These are phyloP conservation scores for Drosophila stalkeri DNA, from an alignment of 2,888 invertebrate genomes.

Conservation along the genomic window DNA sequence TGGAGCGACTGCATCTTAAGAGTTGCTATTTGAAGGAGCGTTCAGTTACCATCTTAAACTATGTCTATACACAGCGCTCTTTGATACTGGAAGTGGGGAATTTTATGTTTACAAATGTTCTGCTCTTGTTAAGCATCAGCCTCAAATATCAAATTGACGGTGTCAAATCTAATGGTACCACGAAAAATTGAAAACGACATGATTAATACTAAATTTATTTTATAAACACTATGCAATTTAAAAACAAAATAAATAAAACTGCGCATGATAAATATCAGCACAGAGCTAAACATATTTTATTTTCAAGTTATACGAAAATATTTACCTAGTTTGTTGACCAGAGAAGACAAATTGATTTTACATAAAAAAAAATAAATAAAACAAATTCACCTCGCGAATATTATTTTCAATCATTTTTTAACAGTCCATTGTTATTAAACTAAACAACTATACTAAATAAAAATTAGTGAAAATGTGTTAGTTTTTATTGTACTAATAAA, in stretches of 20 bases:
- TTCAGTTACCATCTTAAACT: constrained; percentile 11
- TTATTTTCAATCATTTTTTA: not conserved
- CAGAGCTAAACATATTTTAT: not conserved
- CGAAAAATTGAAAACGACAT: too few species aligned
- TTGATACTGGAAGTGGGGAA: constrained; percentile 8
- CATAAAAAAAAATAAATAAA: not conserved
- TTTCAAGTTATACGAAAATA: not conserved
- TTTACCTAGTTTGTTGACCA: not conserved
- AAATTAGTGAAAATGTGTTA: not conserved
- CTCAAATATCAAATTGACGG: constrained; percentile 3
- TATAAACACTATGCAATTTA: not conserved
- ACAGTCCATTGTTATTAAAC: not conserved
- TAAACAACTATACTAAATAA: not conserved
- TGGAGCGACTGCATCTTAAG: constrained; percentile 23
- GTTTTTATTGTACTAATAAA: not conserved
- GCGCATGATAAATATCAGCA: not conserved
- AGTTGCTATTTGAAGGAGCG: constrained; percentile 9
- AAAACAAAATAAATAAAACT: not conserved
- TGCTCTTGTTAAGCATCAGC: constrained; percentile 18
- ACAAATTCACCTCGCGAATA: not conserved
- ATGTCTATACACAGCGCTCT: not conserved
- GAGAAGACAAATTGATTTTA: constrained; percentile 7
- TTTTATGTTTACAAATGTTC: not conserved
- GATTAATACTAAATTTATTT: too few species aligned
- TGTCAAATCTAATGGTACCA: too few species aligned